Base-by-base conservation (phyloP, 2,113 vertebrate genomes). In the Rousettus leschenaultii region DNA sequence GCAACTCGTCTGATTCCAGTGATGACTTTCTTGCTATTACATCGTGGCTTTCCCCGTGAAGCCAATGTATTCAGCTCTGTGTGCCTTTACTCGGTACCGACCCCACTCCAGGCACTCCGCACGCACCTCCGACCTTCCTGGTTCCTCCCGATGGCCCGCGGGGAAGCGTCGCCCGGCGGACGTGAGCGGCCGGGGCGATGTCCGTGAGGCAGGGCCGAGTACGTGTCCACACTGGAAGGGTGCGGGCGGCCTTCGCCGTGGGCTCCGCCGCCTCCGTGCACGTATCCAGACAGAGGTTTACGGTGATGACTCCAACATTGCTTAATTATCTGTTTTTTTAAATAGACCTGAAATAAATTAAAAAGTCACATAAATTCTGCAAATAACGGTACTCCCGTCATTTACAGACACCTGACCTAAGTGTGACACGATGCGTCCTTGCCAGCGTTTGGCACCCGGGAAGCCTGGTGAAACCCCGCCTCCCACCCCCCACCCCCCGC, bases 141-240 rank as follows among this genome's bases (percentile, higher is more conserved):
- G 22, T 12, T 63, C 28, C 18, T 77, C 63, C 87, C 24, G 7
- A 0, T 11, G 61, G 22, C 5, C 35, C 26, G 2, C 2, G 0
- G 12, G 24, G 12, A 38, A 51, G 14, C 43, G 5, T 0, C 0
- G 0, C 14, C 10, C 0, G 9, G 22, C 3, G n/a, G 9, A 21
- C 30, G 35, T 1, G 26, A 51, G 5, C 24, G 21, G 7, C 21
- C 21, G 3, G 45, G 6, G 4, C 48, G 4, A 51, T 8, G 10
- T 3, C 5, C 40, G 16, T 1, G 33, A 73, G 8, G 5, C 6
- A 40, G 40, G 40, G 40, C 40, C 40, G 40, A 40, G 40, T 40
- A 40, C 40, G 40, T 40, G 43, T 43, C 8, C 43, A 43, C 13
- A 6, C 21, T 8, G 2, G 16, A 3, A 24, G 40, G 4, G 5